phyloP scores from a whole-genome alignment of 2,113 vertebrate genomes.

The Xiphophorus maculatus region DNA sequence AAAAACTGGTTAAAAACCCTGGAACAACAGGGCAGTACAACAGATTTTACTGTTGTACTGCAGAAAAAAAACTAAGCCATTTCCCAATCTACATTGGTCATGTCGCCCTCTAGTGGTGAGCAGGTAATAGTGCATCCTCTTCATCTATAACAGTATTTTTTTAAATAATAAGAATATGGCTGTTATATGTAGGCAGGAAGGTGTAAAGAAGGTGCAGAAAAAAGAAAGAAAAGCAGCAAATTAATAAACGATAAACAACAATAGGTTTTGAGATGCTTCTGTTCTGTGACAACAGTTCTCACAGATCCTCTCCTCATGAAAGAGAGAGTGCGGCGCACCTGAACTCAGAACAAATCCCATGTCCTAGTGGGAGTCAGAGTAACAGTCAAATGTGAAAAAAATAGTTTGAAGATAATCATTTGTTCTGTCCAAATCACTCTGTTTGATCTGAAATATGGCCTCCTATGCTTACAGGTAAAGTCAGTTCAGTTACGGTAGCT shows the following conservation, averaged over 20 bases:
- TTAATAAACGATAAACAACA: constrained; percentile 1
- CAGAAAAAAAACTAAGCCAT: neutral
- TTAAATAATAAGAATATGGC: constrained; percentile 4
- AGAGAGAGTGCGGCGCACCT: neutral
- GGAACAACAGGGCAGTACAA: too few species aligned
- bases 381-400: constrained; percentile 20
- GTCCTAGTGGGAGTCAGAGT: constrained; percentile 5
- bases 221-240: constrained; percentile 26
- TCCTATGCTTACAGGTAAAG: constrained; percentile 1
- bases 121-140: neutral
- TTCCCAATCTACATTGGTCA: constrained; percentile 13
- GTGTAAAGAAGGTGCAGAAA: neutral
- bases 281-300: constrained; percentile 5
- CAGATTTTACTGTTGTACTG: neutral
- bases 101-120: constrained; percentile 47
- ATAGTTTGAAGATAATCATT: neutral
- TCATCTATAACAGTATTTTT: neutral
- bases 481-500: neutral
- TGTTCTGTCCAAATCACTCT: constrained; percentile 1
- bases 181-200: constrained; percentile 1
- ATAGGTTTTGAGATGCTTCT: constrained; percentile 36
- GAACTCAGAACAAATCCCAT: constrained; percentile 6
- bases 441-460: constrained; percentile 13
- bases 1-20: neutral
- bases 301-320: neutral